Conservation (phyloP, 2,113 vertebrate genomes). For the Tachysurus vachellii region DNA sequence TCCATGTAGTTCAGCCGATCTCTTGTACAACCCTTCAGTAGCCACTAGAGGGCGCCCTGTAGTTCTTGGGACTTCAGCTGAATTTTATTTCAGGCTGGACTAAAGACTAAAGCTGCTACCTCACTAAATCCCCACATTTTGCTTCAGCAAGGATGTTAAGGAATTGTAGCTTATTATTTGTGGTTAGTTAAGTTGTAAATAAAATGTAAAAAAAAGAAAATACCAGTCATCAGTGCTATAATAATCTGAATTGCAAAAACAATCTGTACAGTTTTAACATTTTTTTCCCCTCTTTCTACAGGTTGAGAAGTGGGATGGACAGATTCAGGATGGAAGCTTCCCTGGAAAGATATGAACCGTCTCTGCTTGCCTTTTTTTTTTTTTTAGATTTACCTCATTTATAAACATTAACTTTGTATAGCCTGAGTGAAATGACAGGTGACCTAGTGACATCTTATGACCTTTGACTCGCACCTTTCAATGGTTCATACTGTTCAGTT, state of each 20-base stretch:
- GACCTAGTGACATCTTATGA: slow-evolving; percentile 18
- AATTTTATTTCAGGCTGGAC: neutral
- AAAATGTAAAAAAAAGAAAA: too few species aligned
- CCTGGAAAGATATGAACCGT: slow-evolving; percentile 71
- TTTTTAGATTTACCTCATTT: slow-evolving; percentile 53
- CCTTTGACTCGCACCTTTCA: neutral
- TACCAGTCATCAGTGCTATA: neutral
- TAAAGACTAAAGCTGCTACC: neutral
- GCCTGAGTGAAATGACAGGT: neutral
- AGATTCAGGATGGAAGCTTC: slow-evolving; percentile 72
- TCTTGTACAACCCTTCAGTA: neutral
- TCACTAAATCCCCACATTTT: neutral
- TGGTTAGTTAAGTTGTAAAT: neutral
- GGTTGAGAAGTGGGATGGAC: slow-evolving; percentile 74
- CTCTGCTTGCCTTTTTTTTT: neutral
- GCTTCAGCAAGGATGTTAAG: neutral
- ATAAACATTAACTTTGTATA: slow-evolving; percentile 15
- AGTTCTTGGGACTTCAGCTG: neutral
- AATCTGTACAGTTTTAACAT: neutral
- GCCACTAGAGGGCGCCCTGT: neutral
- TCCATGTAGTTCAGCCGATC: neutral
- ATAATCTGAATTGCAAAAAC: neutral
- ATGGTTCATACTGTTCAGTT: neutral
- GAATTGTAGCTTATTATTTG: neutral
- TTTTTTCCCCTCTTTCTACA: slow-evolving; percentile 49